Evolutionary conservation across 2,113 vertebrate species (phyloP).

Genomic region (Garra rufa): DNA sequence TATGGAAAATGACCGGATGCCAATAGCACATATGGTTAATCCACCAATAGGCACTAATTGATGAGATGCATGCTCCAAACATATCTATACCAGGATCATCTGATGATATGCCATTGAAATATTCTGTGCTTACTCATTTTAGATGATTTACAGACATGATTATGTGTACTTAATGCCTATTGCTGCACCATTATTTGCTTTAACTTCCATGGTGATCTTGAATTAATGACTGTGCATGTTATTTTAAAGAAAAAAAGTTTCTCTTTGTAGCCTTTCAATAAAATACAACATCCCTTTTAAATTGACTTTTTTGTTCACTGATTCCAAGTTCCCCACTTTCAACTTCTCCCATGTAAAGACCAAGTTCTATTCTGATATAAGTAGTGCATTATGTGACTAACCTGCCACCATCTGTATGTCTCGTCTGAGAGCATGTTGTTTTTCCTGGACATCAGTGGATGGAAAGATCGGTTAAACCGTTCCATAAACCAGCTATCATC

Average conservation of each 20-base stretch:
- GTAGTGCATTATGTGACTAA: conserved; percentile 60
- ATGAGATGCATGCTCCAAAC: no score
- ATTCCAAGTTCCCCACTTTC: not conserved
- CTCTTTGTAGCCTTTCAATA: not conserved
- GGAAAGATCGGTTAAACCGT: not conserved
- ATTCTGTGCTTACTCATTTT: no score
- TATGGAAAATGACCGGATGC: no score
- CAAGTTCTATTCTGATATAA: not conserved
- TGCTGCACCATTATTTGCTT: not conserved
- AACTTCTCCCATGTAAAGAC: not conserved
- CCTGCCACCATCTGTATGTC: conserved; percentile 83
- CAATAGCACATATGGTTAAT: no score
- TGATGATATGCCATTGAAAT: no score
- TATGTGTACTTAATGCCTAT: not conserved
- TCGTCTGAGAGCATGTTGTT: not conserved
- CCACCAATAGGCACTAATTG: no score
- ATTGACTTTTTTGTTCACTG: not conserved
- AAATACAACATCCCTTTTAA: not conserved
- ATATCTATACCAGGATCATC: no score
- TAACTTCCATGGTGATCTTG: not conserved
- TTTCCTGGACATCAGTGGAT: not conserved
- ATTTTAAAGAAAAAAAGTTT: not conserved
- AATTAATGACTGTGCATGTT: not conserved
- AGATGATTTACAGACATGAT: no score
- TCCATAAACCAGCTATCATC: conserved; percentile 1